Evolutionary conservation across 2,797 vertebrate species (phyloP).

Genomic region (Alfaro cultratus): DNA sequence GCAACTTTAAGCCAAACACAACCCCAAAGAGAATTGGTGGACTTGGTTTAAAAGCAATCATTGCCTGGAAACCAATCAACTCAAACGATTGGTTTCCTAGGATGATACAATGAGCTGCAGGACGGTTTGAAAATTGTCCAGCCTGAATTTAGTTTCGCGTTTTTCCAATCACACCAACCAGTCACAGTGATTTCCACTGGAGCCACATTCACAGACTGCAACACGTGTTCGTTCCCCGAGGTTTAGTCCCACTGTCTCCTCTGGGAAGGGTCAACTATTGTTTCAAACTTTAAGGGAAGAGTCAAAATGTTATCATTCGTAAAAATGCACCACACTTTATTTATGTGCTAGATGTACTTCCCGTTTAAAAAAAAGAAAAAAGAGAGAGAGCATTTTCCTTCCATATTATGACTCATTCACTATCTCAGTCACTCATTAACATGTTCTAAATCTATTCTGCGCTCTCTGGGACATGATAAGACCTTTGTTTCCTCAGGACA

Average conservation of each 20-base stretch:
- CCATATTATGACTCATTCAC: slow-evolving; percentile 42
- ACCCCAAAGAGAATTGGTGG: background rate
- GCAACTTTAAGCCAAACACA: background rate
- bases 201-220: background rate
- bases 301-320: background rate
- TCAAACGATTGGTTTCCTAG: background rate
- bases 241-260: background rate
- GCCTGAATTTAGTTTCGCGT: background rate
- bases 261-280: background rate
- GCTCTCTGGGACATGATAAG: slow-evolving; percentile 43
- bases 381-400: background rate
- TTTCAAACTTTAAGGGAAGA: background rate
- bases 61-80: background rate
- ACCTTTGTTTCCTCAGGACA: slow-evolving; percentile 58
- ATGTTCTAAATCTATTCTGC: slow-evolving; percentile 18
- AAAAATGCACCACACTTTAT: slow-evolving; percentile 2
- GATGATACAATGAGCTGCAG: background rate
- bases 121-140: background rate
- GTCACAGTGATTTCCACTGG: background rate
- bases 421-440: slow-evolving; percentile 35
- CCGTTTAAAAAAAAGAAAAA: slow-evolving; percentile 13
- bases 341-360: background rate
- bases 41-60: background rate
- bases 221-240: background rate
- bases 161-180: background rate